Evolutionary conservation across 2,888 invertebrate genomes (phyloP).

Genomic region (Trisateles emortualis): DNA sequence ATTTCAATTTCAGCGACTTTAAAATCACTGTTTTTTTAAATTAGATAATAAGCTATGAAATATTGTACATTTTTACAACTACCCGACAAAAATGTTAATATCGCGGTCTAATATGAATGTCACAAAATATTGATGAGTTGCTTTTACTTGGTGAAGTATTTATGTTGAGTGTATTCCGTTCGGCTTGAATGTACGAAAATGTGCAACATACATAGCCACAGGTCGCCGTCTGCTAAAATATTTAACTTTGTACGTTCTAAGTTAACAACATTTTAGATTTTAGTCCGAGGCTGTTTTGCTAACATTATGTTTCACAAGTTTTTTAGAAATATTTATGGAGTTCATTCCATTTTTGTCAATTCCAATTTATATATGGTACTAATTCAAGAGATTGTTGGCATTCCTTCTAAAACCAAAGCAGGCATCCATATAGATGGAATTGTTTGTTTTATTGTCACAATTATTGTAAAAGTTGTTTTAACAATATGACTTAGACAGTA

Average conservation of each 20-base stretch:
- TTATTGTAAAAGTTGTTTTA: constrained; percentile 4
- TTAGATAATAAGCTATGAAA: neutral
- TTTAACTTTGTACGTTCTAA: constrained; percentile 73
- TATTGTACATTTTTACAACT: constrained; percentile 3
- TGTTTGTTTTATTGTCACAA: constrained; percentile 8
- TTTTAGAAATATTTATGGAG: constrained; percentile 13
- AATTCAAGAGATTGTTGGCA: constrained; percentile 6
- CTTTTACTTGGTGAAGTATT: constrained; percentile 6
- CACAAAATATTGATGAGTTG: constrained; percentile 11
- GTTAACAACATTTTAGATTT: constrained; percentile 76
- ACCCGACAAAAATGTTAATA: constrained; percentile 1
- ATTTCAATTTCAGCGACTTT: neutral
- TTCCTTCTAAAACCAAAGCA: constrained; percentile 33
- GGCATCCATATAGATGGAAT: constrained; percentile 7
- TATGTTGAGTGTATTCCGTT: neutral
- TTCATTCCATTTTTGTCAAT: constrained; percentile 16
- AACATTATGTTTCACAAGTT: constrained; percentile 32
- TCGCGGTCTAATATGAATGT: constrained; percentile 1
- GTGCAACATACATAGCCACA: constrained; percentile 33
- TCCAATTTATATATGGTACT: constrained; percentile 8
- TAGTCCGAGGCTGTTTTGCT: constrained; percentile 50
- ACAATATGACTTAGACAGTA: constrained; percentile 6
- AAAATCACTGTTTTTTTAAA: constrained; percentile 7
- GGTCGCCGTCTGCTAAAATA: constrained; percentile 64
- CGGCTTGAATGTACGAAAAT: constrained; percentile 16